Evolutionary conservation across 2,113 vertebrate species (phyloP), one percentile per base, ranked within the genome.

Genomic region (Larimichthys crocea): DNA sequence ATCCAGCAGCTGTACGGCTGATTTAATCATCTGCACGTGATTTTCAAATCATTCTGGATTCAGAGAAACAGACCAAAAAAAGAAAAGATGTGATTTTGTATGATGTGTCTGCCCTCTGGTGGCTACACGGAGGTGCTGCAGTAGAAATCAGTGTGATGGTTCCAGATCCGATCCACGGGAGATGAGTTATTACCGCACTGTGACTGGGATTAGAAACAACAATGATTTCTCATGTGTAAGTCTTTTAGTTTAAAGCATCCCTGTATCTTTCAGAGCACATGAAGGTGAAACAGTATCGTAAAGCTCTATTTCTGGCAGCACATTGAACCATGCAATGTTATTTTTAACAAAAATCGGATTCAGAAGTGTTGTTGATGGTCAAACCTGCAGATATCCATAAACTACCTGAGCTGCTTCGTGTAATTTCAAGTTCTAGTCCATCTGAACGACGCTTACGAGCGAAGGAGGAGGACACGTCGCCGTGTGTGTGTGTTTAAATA

Each of bases 21-120:
- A 6, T 31, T 31, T 31, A 31, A 31, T 5, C 5, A 5, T 29
- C 31, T 65, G 67, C 24, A 66, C 19, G 1, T 55, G 10, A 59
- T 24, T 62, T 44, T 52, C 3, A 57, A 65, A 60, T 31, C 10
- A 24, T 60, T 40, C 26, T 56, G 9, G 22, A 59, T 20, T 35
- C 2, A 31, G 42, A 76, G 53, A 50, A 67, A 40, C 3, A 17
- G 1, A 24, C 20, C 16, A 26, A 64, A 29, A 11, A 35, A 29
- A 29, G 4, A 29, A 29, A 31, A 31, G 31, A 6, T 31, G 35
- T 35, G 35, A 35, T 35, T 35, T 46, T 72, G n/a, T 35, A 3
- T 12, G 66, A n/a, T 20, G 59, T 35, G 55, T 3, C 35, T 67
- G 81, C 92, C 83, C 85, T 70, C 89, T 80, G 52, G 79, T 85